These are phyloP conservation scores for Acyrthosiphon pisum DNA, from an alignment of 1,140 invertebrate genomes.

Conservation along the genomic window DNA sequence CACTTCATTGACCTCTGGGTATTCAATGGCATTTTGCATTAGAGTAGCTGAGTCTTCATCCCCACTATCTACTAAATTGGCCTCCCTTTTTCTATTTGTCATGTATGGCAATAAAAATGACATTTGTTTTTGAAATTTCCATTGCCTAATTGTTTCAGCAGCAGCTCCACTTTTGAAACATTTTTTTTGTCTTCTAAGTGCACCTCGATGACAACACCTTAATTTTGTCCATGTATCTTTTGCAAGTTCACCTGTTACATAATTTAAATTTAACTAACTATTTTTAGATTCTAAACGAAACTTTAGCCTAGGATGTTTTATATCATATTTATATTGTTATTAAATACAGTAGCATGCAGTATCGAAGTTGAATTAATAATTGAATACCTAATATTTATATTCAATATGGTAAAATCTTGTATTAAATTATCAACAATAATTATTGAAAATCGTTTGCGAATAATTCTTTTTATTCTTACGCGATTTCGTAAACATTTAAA, in stretches of 20 bases:
- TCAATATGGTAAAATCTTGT: no score
- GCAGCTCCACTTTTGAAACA: background rate
- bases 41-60: background rate
- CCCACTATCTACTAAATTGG: background rate
- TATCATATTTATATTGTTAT: background rate
- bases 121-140: conserved; percentile 19
- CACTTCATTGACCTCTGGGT: background rate
- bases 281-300: conserved; percentile 14
- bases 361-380: background rate
- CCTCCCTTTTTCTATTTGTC: background rate
- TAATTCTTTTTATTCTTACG: no score
- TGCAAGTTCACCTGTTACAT: background rate
- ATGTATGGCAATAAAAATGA: background rate
- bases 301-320: conserved; percentile 1
- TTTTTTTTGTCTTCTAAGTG: background rate
- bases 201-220: background rate
- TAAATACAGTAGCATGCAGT: background rate
- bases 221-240: background rate
- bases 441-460: no score
- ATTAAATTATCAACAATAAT: no score
- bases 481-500: no score
- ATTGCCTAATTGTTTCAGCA: background rate
- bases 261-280: background rate
- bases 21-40: background rate
- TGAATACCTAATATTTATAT: background rate